A percentile compares a stretch with the other conserved stretches of the same genome.
phyloP scores from a whole-genome alignment of 2,797 vertebrate genomes.

The Sciurus carolinensis region DNA sequence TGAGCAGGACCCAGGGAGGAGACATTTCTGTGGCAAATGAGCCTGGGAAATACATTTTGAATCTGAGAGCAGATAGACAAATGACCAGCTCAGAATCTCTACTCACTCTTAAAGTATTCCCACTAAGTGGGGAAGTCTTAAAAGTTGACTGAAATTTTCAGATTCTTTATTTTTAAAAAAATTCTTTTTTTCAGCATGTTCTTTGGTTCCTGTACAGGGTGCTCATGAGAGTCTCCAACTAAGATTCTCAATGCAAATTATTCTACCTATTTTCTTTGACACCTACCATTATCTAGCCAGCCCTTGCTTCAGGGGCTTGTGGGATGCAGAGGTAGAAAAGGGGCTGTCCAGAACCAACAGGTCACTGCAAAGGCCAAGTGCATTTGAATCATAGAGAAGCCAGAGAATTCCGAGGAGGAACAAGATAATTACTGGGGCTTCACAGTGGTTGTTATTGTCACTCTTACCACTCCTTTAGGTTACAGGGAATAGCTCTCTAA shows the following conservation, averaged over 20 bases:
- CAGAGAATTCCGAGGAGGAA: conserved; percentile 17
- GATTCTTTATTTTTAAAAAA: not conserved
- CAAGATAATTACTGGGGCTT: not conserved
- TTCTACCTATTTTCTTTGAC: not conserved
- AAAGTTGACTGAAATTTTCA: not conserved
- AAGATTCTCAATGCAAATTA: not conserved
- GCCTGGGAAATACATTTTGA: not conserved
- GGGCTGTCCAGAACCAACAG: not conserved
- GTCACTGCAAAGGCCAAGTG: not conserved
- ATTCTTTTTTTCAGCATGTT: not conserved
- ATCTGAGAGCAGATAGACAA: not conserved
- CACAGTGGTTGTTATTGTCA: accelerated
- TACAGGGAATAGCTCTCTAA: not conserved
- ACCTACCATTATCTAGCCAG: not conserved
- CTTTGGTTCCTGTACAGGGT: not conserved
- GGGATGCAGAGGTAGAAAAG: not conserved
- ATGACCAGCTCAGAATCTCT: not conserved
- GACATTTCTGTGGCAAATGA: not conserved
- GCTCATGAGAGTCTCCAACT: not conserved
- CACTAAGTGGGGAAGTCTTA: not conserved
- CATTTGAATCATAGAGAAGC: not conserved
- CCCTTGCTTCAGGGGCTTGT: not conserved
- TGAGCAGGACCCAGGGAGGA: not conserved
- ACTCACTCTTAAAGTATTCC: not conserved
- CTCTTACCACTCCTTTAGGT: no score